These are phyloP conservation scores for Drosophila nigricruria DNA, from an alignment of 2,888 invertebrate genomes.

Conservation along the genomic window DNA sequence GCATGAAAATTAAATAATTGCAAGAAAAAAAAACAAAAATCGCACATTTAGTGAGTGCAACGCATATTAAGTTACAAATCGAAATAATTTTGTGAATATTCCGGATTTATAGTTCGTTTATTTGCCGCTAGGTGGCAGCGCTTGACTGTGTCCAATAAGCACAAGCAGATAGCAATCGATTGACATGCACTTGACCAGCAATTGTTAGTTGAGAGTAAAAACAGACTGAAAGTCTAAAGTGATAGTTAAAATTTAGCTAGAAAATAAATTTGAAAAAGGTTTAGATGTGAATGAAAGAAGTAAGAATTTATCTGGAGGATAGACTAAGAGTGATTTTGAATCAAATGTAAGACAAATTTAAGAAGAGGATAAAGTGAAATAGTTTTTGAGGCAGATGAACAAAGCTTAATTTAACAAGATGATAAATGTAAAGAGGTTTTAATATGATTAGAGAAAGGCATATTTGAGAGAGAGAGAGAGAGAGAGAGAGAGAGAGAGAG, in stretches of 20 bases:
- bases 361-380: neutral
- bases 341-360: neutral
- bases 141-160: neutral
- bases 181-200: neutral
- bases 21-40: neutral
- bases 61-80: neutral
- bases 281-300: neutral
- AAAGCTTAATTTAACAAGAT: neutral
- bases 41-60: neutral
- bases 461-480: too few species aligned
- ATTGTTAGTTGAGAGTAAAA: too few species aligned
- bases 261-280: neutral
- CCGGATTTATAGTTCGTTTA: neutral
- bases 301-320: too few species aligned
- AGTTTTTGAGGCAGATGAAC: neutral
- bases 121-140: neutral
- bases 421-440: neutral
- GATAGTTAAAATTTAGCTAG: neutral
- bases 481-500: too few species aligned
- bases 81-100: neutral
- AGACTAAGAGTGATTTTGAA: too few species aligned
- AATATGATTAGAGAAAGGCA: neutral
- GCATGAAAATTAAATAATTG: conserved; percentile 5
- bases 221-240: neutral
- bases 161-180: too few species aligned